Conservation (phyloP, 1,140 invertebrate species). For the Helicoverpa zea region DNA sequence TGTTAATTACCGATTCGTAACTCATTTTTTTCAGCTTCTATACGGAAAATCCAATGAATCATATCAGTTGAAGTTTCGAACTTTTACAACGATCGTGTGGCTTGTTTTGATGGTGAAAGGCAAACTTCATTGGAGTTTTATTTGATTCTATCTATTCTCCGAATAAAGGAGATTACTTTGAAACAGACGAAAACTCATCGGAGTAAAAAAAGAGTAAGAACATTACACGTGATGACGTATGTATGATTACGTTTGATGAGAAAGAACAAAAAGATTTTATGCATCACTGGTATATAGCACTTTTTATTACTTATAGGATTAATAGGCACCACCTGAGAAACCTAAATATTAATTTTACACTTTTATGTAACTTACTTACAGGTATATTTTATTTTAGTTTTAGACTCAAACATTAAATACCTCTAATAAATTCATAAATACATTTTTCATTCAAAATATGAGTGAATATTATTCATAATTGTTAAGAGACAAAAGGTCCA, state of each 20-base stretch:
- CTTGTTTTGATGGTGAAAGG: conserved; percentile 7
- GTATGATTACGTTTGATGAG: neutral
- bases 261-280: neutral
- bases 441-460: too few species aligned
- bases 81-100: neutral
- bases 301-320: too few species aligned
- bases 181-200: conserved; percentile 29
- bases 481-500: too few species aligned
- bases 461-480: too few species aligned
- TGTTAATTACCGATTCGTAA: conserved; percentile 71
- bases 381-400: too few species aligned
- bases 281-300: neutral
- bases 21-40: conserved; percentile 56
- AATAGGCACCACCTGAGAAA: too few species aligned
- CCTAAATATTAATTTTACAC: too few species aligned
- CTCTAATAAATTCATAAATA: too few species aligned
- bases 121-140: conserved; percentile 40
- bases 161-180: conserved; percentile 35
- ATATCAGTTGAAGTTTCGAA: neutral
- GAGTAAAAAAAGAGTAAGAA: conserved; percentile 9
- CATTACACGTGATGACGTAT: neutral
- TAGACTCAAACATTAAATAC: too few species aligned
- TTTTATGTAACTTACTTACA: too few species aligned
- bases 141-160: conserved; percentile 28
- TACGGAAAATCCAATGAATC: conserved; percentile 49